Evolutionary conservation across 1,140 invertebrate genomes (phyloP).

Genomic region (Euura saliciscinereae): DNA sequence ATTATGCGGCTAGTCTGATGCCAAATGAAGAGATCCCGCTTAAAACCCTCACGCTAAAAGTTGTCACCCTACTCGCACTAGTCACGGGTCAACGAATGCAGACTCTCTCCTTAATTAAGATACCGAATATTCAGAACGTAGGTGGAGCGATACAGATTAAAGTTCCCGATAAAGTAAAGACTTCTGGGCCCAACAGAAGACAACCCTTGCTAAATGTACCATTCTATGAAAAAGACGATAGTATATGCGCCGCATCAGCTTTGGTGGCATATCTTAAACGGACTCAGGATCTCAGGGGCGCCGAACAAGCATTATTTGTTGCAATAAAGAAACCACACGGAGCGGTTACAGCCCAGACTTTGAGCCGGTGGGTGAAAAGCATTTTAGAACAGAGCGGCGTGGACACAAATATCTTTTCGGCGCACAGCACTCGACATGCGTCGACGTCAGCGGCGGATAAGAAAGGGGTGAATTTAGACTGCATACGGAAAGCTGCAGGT

Average conservation of each 20-base stretch:
- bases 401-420: constrained; percentile 24
- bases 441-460: too few species aligned
- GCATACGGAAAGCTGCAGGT: constrained; percentile 22
- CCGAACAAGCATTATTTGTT: neutral
- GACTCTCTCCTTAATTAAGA: constrained; percentile 21
- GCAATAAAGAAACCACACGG: neutral
- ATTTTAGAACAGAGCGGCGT: too few species aligned
- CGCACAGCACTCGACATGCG: too few species aligned
- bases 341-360: too few species aligned
- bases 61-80: neutral
- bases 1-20: constrained; percentile 17
- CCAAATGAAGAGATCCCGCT: neutral
- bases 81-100: constrained; percentile 14
- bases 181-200: constrained; percentile 8
- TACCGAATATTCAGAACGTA: constrained; percentile 21
- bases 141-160: constrained; percentile 20
- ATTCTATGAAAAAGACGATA: constrained; percentile 14
- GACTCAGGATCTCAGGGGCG: neutral
- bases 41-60: constrained; percentile 22
- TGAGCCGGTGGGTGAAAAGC: too few species aligned
- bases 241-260: neutral
- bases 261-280: neutral
- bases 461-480: constrained; percentile 15
- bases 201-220: constrained; percentile 25
- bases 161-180: constrained; percentile 29